phyloP scores from a whole-genome alignment of 2,797 vertebrate genomes.

The Sebastes hopkinsi region DNA sequence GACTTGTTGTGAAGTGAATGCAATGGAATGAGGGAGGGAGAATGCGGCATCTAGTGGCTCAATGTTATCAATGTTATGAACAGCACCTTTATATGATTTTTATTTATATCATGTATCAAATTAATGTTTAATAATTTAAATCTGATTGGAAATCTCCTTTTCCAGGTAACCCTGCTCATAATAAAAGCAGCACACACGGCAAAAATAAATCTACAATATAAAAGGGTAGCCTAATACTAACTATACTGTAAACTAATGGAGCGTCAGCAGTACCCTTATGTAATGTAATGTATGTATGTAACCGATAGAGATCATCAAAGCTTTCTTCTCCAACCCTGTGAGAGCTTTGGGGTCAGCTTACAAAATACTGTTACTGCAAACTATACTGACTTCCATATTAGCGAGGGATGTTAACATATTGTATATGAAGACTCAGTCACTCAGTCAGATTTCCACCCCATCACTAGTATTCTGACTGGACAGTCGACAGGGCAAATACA shows the following conservation, averaged over 20 bases:
- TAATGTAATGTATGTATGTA: no score
- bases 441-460: no score
- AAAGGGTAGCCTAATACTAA: neutral
- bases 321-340: neutral
- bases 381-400: no score
- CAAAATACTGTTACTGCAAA: neutral
- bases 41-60: no score
- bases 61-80: neutral
- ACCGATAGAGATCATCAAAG: neutral
- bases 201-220: neutral
- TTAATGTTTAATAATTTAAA: neutral
- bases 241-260: neutral
- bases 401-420: no score
- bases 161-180: neutral
- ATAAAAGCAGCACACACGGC: neutral
- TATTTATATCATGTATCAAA: neutral
- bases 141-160: neutral
- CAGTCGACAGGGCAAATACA: neutral
- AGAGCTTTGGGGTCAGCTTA: neutral
- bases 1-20: no score
- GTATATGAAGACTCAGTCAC: no score
- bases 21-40: no score
- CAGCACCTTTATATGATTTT: neutral
- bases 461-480: neutral
- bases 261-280: neutral